These are phyloP conservation scores for Latrodectus hesperus DNA, from an alignment of 2,888 invertebrate species.

Conservation along the genomic window DNA sequence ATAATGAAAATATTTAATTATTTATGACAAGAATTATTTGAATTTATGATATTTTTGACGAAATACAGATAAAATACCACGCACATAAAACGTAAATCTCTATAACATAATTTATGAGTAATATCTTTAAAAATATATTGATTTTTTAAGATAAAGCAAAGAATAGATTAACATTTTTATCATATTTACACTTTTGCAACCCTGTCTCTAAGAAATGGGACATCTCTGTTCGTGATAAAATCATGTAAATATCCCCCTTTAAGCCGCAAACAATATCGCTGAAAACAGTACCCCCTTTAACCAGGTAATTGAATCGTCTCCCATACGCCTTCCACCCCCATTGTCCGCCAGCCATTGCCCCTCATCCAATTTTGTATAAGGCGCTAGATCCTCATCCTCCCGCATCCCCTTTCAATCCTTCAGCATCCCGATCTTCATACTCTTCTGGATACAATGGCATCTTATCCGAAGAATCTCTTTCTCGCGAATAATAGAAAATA, in stretches of 20 bases:
- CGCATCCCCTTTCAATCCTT: not conserved
- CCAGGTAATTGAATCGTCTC: not conserved
- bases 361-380: not conserved
- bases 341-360: not conserved
- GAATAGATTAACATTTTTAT: not conserved
- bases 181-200: not conserved
- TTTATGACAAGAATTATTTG: too few relatives aligned
- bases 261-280: not conserved
- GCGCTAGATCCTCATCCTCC: not conserved
- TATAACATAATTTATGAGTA: too few relatives aligned
- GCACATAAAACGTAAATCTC: too few relatives aligned
- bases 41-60: too few relatives aligned
- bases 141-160: not conserved
- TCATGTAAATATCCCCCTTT: not conserved
- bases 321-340: not conserved
- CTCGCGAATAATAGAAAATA: slow-evolving; percentile 7
- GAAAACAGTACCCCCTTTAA: not conserved
- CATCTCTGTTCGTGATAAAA: not conserved
- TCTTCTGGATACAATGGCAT: not conserved
- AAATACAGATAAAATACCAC: too few relatives aligned
- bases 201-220: not conserved
- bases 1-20: too few relatives aligned
- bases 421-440: not conserved
- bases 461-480: slow-evolving; percentile 17
- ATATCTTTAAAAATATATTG: too few relatives aligned